Conservation (phyloP, 2,888 invertebrate genomes). For the Thera britannica region DNA sequence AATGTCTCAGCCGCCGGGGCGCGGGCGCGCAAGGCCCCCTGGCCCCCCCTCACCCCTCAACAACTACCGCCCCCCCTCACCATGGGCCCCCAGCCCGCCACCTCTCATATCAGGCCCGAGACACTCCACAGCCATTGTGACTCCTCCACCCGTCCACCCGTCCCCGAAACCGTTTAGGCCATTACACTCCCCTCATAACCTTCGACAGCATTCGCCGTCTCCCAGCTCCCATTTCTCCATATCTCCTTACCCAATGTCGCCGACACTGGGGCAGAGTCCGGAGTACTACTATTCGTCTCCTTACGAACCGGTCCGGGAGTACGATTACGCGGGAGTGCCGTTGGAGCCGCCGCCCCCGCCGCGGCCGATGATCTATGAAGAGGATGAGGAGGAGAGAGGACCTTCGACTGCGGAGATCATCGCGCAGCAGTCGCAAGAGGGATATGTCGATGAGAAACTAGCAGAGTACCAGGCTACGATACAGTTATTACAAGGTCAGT, state of each 20-base stretch:
- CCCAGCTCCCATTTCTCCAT: constrained; percentile 81
- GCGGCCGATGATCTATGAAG: constrained; percentile 86
- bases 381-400: constrained; percentile 89
- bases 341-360: constrained; percentile 91
- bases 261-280: constrained; percentile 85
- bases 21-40: constrained; percentile 75
- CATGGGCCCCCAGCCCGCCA: constrained; percentile 91
- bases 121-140: constrained; percentile 82
- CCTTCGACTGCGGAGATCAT: constrained; percentile 96
- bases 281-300: constrained; percentile 86
- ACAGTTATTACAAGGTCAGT: constrained; percentile 93
- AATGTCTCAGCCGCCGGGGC: constrained; percentile 82
- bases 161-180: constrained; percentile 80
- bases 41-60: constrained; percentile 85
- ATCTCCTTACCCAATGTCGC: constrained; percentile 82
- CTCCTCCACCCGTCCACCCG: constrained; percentile 84
- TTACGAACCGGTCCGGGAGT: constrained; percentile 85
- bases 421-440: constrained; percentile 96
- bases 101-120: constrained; percentile 87
- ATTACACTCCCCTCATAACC: constrained; percentile 74
- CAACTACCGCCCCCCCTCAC: constrained; percentile 90
- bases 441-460: constrained; percentile 96
- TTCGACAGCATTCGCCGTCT: constrained; percentile 76
- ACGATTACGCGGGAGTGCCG: constrained; percentile 90
- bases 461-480: constrained; percentile 97